Base-by-base conservation (phyloP, 2,888 invertebrate species). In the Chromoteleia sp. region DNA sequence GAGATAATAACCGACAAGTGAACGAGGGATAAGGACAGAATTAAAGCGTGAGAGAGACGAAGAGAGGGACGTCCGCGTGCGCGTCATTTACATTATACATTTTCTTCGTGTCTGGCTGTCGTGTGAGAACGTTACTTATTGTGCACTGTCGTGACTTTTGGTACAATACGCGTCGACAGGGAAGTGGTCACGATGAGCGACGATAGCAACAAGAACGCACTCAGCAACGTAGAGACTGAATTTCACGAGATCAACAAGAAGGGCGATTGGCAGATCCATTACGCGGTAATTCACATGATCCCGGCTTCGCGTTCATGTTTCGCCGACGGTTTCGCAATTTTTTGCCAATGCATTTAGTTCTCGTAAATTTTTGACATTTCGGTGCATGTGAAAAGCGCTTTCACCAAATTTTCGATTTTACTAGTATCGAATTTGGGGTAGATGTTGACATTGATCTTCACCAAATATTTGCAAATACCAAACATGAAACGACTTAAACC, bases 211-310 rank as follows among this genome's bases (percentile, higher is more conserved):
- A 86, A 88, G 52, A 83, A 86, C 56, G 84, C 86, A 70, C 86
- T 86, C 83, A 93, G 92, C 89, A 93, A 93, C 89, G 93, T 97
- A 84, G 96, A 96, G 92, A 93, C 94, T 63, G 96, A 97, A 92
- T 96, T 95, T 92, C 92, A 93, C 87, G 94, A 95, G 89, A 94
- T 96, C 87, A 94, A 94, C 88, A 93, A 93, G 85, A 94, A 93
- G 88, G 94, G 94, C 90, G 95, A 94, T 84, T 97, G 96, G 97
- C 92, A 94, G 82, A 91, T 93, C 84, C 92, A 95, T 84, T 96
- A 94, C 92, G 95, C 95, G 95, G 96, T 96, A 92, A 61, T 65
- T 15, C 29, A 19, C 45, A 45, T 19, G n/a, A n/a, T n/a, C n/a
- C n/a, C n/a, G n/a, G n/a, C n/a, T n/a, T n/a, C n/a, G n/a, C n/a